phyloP scores from a whole-genome alignment of 2,888 invertebrate species.

The Galeruca laticollis region DNA sequence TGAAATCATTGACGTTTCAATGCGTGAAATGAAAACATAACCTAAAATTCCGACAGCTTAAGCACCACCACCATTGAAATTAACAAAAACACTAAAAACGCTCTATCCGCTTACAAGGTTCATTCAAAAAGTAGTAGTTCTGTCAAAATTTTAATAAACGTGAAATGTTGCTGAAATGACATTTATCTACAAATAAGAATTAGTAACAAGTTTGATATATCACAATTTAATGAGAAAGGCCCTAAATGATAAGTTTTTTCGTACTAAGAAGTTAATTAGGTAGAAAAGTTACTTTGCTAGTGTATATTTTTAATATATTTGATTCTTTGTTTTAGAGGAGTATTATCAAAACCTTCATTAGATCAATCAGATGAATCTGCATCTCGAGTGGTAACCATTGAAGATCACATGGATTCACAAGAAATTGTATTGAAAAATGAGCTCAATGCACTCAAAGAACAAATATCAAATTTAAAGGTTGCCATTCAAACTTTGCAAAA shows the following conservation, averaged over 20 bases:
- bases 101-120: slow-evolving; percentile 22
- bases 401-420: slow-evolving; percentile 43
- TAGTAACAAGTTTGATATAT: slow-evolving; percentile 37
- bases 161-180: slow-evolving; percentile 43
- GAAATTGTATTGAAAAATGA: slow-evolving; percentile 54
- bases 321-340: slow-evolving; percentile 48
- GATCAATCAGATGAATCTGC: slow-evolving; percentile 45
- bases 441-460: slow-evolving; percentile 59
- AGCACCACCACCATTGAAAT: slow-evolving; percentile 4
- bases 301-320: slow-evolving; percentile 34
- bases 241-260: slow-evolving; percentile 55
- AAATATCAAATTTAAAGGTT: slow-evolving; percentile 67
- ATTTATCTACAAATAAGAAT: slow-evolving; percentile 34
- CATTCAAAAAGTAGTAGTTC: slow-evolving; percentile 1
- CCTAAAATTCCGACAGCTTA: slow-evolving; percentile 17
- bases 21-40: slow-evolving; percentile 17
- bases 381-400: slow-evolving; percentile 30
- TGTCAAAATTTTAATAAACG: slow-evolving; percentile 41
- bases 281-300: slow-evolving; percentile 40
- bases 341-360: slow-evolving; percentile 53
- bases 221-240: slow-evolving; percentile 54
- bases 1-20: slow-evolving; percentile 7
- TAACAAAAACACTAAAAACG: slow-evolving; percentile 9
- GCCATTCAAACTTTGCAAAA: slow-evolving; percentile 66
- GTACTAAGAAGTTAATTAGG: slow-evolving; percentile 58